Evolutionary conservation across 2,113 vertebrate genomes (phyloP).

Genomic region (Pterocles gutturalis): DNA sequence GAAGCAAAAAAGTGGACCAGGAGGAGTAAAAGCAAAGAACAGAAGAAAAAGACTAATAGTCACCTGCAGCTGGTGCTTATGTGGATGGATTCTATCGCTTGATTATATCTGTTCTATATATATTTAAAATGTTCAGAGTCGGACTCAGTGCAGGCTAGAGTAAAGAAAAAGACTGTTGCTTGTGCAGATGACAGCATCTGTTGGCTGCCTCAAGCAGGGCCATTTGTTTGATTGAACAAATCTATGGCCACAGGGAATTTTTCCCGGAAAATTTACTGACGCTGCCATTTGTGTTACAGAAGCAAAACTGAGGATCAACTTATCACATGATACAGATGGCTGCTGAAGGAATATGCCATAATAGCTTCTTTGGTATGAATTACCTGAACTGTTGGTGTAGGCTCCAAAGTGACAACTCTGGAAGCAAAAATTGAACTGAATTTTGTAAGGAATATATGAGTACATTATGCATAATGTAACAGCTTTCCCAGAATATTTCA

Average conservation of each 20-base stretch:
- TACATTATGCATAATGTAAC: neutral
- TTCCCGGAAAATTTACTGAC: slow-evolving; percentile 46
- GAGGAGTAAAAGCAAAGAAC: neutral
- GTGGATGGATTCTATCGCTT: neutral
- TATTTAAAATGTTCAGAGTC: neutral
- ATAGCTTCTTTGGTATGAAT: slow-evolving; percentile 43
- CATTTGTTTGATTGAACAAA: slow-evolving; percentile 69
- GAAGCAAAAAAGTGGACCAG: neutral
- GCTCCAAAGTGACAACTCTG: slow-evolving; percentile 28
- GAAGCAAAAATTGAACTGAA: slow-evolving; percentile 8
- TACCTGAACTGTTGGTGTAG: slow-evolving; percentile 14
- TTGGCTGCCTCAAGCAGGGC: neutral
- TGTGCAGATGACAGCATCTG: slow-evolving; percentile 39
- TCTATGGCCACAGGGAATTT: slow-evolving; percentile 38
- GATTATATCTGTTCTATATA: neutral
- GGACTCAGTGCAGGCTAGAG: neutral
- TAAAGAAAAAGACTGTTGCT: neutral
- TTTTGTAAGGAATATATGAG: slow-evolving; percentile 24
- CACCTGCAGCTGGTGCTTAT: neutral
- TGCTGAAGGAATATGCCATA: neutral
- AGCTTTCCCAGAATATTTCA: slow-evolving; percentile 23
- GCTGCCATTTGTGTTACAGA: neutral
- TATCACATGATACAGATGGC: slow-evolving; percentile 32
- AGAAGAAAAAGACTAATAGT: neutral
- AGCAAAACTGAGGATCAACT: slow-evolving; percentile 49